A percentile compares a stretch with the other conserved stretches of the same genome.
These are phyloP conservation scores for Acrocephalus scirpaceus DNA, from an alignment of 2,797 vertebrate genomes.

Conservation along the genomic window DNA sequence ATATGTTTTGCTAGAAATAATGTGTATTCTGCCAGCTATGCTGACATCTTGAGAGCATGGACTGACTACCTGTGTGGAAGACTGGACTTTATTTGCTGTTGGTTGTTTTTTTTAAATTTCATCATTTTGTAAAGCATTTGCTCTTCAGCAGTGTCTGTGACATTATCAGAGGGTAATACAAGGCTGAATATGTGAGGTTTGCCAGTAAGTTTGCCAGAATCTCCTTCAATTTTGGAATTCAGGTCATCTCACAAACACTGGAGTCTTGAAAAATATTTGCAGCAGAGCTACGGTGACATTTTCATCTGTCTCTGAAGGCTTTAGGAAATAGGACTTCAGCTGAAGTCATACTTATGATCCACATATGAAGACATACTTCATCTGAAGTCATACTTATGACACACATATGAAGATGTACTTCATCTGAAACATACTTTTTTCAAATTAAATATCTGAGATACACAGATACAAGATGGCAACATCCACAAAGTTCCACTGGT, in stretches of 20 bases:
- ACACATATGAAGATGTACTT: neutral
- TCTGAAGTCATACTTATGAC: neutral
- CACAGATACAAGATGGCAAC: neutral
- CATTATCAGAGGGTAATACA: neutral
- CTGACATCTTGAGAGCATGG: neutral
- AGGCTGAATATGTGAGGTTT: neutral
- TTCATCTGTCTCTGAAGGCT: neutral
- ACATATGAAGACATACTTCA: neutral
- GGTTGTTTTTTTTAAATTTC: neutral
- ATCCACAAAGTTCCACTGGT: neutral
- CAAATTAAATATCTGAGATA: neutral
- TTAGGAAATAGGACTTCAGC: neutral
- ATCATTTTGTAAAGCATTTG: neutral
- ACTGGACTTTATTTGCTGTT: neutral
- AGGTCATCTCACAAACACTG: neutral
- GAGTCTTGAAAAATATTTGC: neutral
- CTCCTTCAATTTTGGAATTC: neutral
- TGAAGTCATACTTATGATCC: neutral
- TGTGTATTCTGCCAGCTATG: neutral
- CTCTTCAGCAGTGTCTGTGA: neutral
- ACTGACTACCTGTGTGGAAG: neutral
- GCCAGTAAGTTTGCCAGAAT: neutral
- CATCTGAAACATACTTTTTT: neutral
- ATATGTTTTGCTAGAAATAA: neutral
- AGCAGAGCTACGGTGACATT: neutral